These are phyloP conservation scores for Anguilla megastoma DNA, from an alignment of 2,797 vertebrate genomes.

Conservation along the genomic window DNA sequence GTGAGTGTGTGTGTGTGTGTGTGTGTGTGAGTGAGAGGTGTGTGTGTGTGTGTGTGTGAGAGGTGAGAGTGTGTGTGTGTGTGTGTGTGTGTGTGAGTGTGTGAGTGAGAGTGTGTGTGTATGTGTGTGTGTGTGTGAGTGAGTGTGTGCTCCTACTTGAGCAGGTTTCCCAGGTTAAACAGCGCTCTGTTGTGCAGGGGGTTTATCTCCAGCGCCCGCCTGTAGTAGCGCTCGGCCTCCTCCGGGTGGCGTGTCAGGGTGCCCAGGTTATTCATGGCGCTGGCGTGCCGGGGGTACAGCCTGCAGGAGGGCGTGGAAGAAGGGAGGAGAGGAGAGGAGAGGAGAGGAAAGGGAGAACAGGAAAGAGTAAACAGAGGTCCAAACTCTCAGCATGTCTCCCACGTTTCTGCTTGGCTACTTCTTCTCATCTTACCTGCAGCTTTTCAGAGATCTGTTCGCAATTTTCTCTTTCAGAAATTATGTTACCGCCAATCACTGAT, in stretches of 20 bases:
- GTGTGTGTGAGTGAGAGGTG: no score
- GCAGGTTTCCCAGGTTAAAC: conserved; percentile 94
- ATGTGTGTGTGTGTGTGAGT: not conserved
- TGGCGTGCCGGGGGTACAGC: conserved; percentile 90
- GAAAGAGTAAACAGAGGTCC: not conserved
- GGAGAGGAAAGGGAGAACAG: not conserved
- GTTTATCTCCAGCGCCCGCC: conserved; percentile 84
- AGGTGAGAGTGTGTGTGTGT: not conserved
- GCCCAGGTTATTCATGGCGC: conserved; percentile 94
- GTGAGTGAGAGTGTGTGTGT: not conserved
- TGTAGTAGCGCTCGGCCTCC: conserved; percentile 88
- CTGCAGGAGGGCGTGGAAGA: conserved; percentile 57
- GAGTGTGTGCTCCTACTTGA: conserved; percentile 79
- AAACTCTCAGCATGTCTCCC: not conserved
- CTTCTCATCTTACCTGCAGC: not conserved
- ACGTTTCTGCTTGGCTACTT: not conserved
- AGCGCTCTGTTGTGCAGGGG: conserved; percentile 93
- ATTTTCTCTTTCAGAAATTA: not conserved
- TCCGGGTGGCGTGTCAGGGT: conserved; percentile 81
- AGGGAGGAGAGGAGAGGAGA: not conserved
- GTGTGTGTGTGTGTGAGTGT: not conserved
- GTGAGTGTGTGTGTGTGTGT: not conserved
- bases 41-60: no score
- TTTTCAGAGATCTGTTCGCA: not conserved
- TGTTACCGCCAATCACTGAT: not conserved